Conservation (phyloP, 2,888 invertebrate genomes). For the Drosophila emarginata region DNA sequence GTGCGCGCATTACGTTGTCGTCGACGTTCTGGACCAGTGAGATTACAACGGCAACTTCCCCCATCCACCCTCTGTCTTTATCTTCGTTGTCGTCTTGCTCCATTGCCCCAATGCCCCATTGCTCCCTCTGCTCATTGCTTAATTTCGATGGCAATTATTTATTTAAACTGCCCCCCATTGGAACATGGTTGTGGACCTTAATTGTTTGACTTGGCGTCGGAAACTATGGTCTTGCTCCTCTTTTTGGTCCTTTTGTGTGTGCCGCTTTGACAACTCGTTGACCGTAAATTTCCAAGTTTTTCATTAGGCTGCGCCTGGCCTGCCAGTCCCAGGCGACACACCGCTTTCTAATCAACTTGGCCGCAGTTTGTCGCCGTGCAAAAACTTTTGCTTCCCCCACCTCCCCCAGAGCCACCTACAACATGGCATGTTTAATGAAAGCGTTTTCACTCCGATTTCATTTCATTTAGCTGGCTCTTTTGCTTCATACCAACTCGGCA, state of each 20-base stretch:
- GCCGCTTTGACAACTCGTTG: conserved; percentile 75
- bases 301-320: conserved; percentile 60
- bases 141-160: conserved; percentile 76
- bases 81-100: neutral
- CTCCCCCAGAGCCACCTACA: conserved; percentile 8
- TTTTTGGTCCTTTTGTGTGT: conserved; percentile 28
- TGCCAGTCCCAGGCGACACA: conserved; percentile 46
- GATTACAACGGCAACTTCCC: conserved; percentile 41
- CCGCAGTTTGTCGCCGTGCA: conserved; percentile 69
- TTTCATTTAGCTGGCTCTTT: conserved; percentile 70
- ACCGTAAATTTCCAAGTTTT: conserved; percentile 76
- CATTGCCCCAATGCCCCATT: conserved; percentile 8
- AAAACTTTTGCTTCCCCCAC: conserved; percentile 51
- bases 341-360: conserved; percentile 74
- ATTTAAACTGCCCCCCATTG: conserved; percentile 68
- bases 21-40: conserved; percentile 30
- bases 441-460: conserved; percentile 75
- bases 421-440: conserved; percentile 59
- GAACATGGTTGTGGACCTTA: conserved; percentile 53
- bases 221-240: conserved; percentile 56
- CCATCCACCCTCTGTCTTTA: neutral
- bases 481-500: conserved; percentile 20
- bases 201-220: conserved; percentile 73
- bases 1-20: conserved; percentile 56
- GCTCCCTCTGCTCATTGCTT: conserved; percentile 49